Base-by-base conservation (phyloP, 2,113 vertebrate genomes). In the Lynx canadensis region DNA sequence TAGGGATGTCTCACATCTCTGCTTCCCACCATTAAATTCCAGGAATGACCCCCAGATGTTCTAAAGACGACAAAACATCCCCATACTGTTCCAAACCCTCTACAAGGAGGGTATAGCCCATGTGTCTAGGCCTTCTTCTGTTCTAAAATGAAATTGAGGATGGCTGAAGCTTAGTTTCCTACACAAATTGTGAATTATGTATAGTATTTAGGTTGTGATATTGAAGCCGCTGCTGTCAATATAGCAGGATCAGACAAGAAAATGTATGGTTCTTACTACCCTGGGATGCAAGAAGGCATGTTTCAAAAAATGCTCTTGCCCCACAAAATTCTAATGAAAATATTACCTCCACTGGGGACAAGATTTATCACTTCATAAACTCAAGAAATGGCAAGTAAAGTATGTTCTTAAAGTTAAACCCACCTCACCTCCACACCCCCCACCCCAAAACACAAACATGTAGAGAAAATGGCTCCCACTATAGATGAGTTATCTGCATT, bases 241-340 rank as follows among this genome's bases (percentile, higher is more conserved):
- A 88, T 1, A 63, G 65, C 48, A 89, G 66, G 3, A 83, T 14
- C 29, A n/a, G 18, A 84, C 45, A 41, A 71, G 68, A 89, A 91
- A 91, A 63, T 14, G 8, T 36, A 86, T 74, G 63, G 12, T 41
- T 90, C 92, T 93, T 78, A 85, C 66, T 71, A 52, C 18, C 15
- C 50, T 86, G 45, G 27, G 45, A 94, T 31, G 36, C 57, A 18
- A n/a, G 52, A 50, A 97, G 63, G 6, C 29, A 91, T 2, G 50
- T 36, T 71, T 93, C 48, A 82, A 79, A 89, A 87, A 91, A 27
- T 29, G 6, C 5, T 81, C 57, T 55, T 74, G 60, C 27, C n/a
- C n/a, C 55, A 95, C 60, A 93, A 79, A 95, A 95, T 48, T 91
- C 81, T 55, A 97, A 92, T 63, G 86, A 74, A 97, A 97, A 95